Evolutionary conservation across 2,113 vertebrate species (phyloP).

Genomic region (Eleginops maclovinus): DNA sequence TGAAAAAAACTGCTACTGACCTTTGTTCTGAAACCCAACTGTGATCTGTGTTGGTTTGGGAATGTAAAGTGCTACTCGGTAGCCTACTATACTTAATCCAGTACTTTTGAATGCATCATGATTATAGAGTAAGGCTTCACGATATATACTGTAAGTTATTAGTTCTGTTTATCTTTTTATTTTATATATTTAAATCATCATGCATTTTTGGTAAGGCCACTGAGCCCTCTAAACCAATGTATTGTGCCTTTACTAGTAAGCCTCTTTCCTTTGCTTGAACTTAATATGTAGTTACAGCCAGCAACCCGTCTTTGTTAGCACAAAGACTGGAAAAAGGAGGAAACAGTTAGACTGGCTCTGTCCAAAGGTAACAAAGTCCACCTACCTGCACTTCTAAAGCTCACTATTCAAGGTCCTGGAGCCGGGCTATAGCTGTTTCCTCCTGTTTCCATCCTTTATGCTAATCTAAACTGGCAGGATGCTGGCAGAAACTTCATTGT

Average conservation of each 20-base stretch:
- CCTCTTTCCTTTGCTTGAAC: background rate
- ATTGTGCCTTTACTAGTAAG: background rate
- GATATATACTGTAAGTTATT: too few species aligned
- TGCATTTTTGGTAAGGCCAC: too few species aligned
- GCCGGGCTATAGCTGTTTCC: background rate
- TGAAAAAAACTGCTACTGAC: constrained; percentile 19
- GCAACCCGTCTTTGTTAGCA: background rate
- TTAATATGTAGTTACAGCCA: background rate
- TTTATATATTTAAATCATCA: too few species aligned
- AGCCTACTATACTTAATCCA: too few species aligned
- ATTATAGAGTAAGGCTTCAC: too few species aligned
- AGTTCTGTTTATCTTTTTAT: too few species aligned
- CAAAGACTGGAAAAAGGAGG: background rate
- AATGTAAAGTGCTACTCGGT: too few species aligned
- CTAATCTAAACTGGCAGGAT: background rate
- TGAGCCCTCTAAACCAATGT: too few species aligned
- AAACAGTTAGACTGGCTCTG: background rate
- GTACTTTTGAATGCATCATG: too few species aligned
- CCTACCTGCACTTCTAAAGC: too few species aligned
- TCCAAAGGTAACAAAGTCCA: background rate
- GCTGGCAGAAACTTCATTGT: background rate
- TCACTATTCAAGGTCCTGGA: background rate
- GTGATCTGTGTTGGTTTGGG: too few species aligned
- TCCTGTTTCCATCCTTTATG: background rate
- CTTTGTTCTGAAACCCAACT: too few species aligned